Percentiles rank a stretch among this genome's conserved stretches.
Evolutionary conservation across 2,888 invertebrate species (phyloP).

Genomic region (Cordilura impudica): DNA sequence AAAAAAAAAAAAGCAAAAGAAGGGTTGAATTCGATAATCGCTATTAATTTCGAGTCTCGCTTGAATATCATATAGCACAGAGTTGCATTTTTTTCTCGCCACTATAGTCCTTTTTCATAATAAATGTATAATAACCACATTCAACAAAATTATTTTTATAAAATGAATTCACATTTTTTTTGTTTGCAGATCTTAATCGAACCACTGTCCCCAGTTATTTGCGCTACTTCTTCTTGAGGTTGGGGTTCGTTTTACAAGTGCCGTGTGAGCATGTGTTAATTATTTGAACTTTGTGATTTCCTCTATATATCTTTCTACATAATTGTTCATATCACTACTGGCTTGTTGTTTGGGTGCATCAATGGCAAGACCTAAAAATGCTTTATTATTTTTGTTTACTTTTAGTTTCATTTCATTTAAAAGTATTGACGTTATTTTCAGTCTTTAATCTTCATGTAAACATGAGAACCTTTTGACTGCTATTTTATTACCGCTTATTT

Average conservation of each 20-base stretch:
- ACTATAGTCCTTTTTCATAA: too few species aligned
- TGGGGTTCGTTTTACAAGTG: conserved; percentile 36
- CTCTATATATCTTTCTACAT: conserved; percentile 3
- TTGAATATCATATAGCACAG: too few species aligned
- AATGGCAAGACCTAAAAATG: conserved; percentile 24
- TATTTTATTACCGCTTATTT: conserved; percentile 39
- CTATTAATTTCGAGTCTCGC: too few species aligned
- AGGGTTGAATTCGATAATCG: too few species aligned
- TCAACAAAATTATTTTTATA: too few species aligned
- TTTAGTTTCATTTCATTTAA: conserved; percentile 55
- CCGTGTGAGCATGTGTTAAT: conserved; percentile 49
- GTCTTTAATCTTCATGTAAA: conserved; percentile 45
- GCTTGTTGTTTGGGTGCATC: conserved; percentile 14
- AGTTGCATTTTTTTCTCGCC: too few species aligned
- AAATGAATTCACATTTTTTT: too few species aligned
- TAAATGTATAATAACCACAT: too few species aligned
- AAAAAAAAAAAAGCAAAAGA: too few species aligned
- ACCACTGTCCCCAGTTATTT: conserved; percentile 14
- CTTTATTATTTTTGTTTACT: conserved; percentile 27
- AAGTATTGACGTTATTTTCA: conserved; percentile 14
- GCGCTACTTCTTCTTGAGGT: conserved; percentile 6
- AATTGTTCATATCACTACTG: conserved; percentile 1
- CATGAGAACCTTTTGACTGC: conserved; percentile 51
- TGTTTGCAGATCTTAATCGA: neutral
- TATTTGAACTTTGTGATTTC: conserved; percentile 43